phyloP scores from a whole-genome alignment of 2,797 vertebrate genomes.

The Phoeniculus purpureus region DNA sequence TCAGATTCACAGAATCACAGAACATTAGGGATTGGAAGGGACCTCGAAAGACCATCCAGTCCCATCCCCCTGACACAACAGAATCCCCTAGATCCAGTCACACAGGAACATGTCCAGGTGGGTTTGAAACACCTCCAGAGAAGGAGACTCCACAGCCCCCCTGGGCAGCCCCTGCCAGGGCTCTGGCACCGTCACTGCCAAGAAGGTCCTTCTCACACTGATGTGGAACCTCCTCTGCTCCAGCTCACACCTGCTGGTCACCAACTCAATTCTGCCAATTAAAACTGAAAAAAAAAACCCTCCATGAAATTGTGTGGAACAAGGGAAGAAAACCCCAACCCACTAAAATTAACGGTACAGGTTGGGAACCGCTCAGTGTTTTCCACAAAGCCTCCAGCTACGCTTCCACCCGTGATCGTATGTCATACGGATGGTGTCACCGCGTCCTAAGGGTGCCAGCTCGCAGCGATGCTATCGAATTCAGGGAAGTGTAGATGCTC shows the following conservation, averaged over 20 bases:
- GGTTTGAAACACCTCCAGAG: no score
- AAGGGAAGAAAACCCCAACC: background rate
- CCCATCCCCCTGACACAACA: no score
- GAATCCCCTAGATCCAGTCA: no score
- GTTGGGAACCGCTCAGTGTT: slow-evolving; percentile 62
- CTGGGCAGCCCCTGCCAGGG: no score
- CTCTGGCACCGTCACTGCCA: no score
- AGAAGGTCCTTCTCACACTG: no score
- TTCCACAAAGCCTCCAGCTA: slow-evolving; percentile 60
- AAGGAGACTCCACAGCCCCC: no score
- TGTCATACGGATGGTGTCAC: slow-evolving; percentile 70
- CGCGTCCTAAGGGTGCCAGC: slow-evolving; percentile 66
- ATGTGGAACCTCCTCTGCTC: no score
- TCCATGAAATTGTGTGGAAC: rapidly evolving
- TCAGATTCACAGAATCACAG: no score
- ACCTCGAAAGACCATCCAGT: no score
- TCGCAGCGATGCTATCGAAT: slow-evolving; percentile 56
- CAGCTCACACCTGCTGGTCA: background rate
- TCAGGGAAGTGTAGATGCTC: slow-evolving; percentile 65
- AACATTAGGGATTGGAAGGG: no score
- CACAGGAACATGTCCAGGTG: no score
- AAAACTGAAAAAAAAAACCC: background rate
- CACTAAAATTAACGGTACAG: background rate
- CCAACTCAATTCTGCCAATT: background rate
- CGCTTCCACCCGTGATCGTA: slow-evolving; percentile 51